Conservation (phyloP, 2,888 invertebrate genomes). For the Seira ritae region DNA sequence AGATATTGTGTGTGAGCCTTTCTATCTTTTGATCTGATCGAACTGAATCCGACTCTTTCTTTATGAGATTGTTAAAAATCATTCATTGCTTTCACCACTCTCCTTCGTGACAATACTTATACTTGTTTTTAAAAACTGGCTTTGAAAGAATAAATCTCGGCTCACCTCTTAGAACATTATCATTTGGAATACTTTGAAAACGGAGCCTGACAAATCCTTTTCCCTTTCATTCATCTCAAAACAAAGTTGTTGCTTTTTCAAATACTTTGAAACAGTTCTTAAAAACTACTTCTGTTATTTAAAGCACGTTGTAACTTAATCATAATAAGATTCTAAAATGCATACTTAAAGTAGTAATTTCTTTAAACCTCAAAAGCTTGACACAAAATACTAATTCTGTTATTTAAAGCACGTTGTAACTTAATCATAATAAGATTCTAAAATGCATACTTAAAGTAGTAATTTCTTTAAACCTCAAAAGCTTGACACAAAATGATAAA, state of each 20-base stretch:
- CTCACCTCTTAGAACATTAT: not conserved
- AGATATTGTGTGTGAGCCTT: slow-evolving; percentile 1
- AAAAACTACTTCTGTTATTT: not conserved
- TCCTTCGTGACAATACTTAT: slow-evolving; percentile 8
- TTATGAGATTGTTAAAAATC: not conserved
- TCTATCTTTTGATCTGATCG: not conserved
- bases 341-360: not conserved
- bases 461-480: not conserved
- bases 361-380: not conserved
- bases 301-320: not conserved
- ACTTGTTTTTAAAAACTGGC: slow-evolving; percentile 1
- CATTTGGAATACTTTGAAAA: not conserved
- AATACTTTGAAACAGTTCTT: not conserved
- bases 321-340: not conserved
- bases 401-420: not conserved
- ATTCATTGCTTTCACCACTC: slow-evolving; percentile 1
- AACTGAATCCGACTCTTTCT: not conserved
- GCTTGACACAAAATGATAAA: slow-evolving; percentile 10
- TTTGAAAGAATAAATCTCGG: not conserved
- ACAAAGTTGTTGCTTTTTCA: not conserved
- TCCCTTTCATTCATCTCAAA: no score
- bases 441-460: not conserved
- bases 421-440: not conserved
- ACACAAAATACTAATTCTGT: not conserved
- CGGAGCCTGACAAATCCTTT: no score